phyloP scores from a whole-genome alignment of 2,888 invertebrate species.

The Athalia cordata region DNA sequence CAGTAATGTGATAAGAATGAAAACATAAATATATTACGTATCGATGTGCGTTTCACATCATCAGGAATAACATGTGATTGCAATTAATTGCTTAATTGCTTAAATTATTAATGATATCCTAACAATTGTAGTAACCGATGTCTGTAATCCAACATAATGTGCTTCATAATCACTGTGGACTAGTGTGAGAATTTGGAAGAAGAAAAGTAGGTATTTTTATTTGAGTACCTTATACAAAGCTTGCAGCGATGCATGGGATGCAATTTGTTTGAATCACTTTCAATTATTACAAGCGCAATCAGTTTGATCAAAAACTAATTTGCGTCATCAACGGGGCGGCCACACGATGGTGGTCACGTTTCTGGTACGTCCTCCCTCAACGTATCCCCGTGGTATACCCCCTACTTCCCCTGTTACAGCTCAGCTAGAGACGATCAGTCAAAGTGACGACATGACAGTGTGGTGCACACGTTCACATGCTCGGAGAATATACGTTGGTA shows the following conservation, averaged over 20 bases:
- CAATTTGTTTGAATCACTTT: slow-evolving; percentile 21
- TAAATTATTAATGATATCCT: too few relatives aligned
- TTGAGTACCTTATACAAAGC: neutral
- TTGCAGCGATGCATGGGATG: neutral
- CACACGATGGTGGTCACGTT: slow-evolving; percentile 10
- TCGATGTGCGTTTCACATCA: too few relatives aligned
- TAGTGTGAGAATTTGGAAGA: neutral
- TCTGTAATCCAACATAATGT: too few relatives aligned
- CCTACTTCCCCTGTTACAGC: slow-evolving; percentile 19
- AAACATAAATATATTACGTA: too few relatives aligned
- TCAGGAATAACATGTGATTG: too few relatives aligned
- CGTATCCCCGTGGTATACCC: slow-evolving; percentile 6
- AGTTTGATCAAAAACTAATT: slow-evolving; percentile 35
- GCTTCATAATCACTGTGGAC: too few relatives aligned
- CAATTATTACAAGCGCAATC: slow-evolving; percentile 10
- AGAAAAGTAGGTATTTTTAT: too few relatives aligned
- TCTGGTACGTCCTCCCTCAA: slow-evolving; percentile 11
- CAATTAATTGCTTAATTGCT: too few relatives aligned
- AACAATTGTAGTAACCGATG: too few relatives aligned
- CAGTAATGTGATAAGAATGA: too few relatives aligned
- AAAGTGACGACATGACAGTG: slow-evolving; percentile 14
- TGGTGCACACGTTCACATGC: slow-evolving; percentile 23
- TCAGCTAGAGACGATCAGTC: slow-evolving; percentile 38
- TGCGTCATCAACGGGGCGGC: neutral
- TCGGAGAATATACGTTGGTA: slow-evolving; percentile 16